Conservation (phyloP, 1,140 invertebrate genomes). For the Octopus bimaculoides region DNA sequence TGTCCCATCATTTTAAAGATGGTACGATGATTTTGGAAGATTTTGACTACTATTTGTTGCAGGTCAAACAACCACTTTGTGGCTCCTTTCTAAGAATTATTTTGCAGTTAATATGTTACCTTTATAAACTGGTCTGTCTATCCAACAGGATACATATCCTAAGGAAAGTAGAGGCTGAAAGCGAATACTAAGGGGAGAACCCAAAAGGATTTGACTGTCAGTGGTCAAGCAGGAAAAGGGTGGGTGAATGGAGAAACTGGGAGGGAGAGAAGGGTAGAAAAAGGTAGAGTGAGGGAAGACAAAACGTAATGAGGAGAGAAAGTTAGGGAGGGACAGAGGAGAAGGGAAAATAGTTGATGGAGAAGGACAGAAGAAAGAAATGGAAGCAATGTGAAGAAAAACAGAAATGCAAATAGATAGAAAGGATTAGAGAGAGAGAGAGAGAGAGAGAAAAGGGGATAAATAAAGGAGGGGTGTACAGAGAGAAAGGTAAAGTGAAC, state of each 20-base stretch:
- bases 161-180: too few relatives aligned
- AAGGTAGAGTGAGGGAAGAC: neutral
- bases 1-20: too few relatives aligned
- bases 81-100: too few relatives aligned
- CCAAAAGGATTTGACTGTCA: too few relatives aligned
- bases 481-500: neutral
- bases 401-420: neutral
- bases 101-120: too few relatives aligned
- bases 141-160: too few relatives aligned
- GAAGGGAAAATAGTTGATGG: neutral
- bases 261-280: conserved; percentile 1
- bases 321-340: conserved; percentile 9
- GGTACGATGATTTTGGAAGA: too few relatives aligned
- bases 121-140: too few relatives aligned
- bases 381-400: neutral
- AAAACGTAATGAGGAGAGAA: neutral
- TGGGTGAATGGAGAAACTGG: neutral
- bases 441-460: neutral
- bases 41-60: too few relatives aligned
- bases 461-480: neutral
- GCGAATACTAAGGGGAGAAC: too few relatives aligned
- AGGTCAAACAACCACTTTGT: too few relatives aligned
- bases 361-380: neutral
- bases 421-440: neutral
- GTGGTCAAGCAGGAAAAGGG: neutral